phyloP scores from a whole-genome alignment of 2,113 vertebrate genomes.

The Centrocercus urophasianus region DNA sequence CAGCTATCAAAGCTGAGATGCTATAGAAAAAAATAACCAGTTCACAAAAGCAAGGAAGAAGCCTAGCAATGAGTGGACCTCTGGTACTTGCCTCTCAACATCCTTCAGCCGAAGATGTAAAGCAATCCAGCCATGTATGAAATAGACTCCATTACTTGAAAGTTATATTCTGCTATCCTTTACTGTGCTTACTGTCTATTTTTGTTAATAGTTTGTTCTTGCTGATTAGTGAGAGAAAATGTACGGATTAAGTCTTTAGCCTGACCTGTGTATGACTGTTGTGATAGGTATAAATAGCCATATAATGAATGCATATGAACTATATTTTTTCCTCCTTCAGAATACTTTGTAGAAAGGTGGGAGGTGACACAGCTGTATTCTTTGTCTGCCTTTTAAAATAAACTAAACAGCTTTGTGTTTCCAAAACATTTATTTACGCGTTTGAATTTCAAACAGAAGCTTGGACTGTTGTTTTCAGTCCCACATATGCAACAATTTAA shows the following conservation, averaged over 20 bases:
- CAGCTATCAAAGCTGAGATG: background rate
- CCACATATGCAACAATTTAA: background rate
- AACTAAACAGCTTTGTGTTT: background rate
- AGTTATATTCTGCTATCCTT: background rate
- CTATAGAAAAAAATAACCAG: background rate
- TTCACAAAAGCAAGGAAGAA: background rate
- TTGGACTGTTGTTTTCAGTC: background rate
- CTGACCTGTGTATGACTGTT: background rate
- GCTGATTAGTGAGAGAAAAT: background rate
- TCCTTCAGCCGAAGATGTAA: background rate
- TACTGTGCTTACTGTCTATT: background rate
- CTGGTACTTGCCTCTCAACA: background rate
- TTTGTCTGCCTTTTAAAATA: background rate
- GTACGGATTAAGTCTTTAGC: background rate
- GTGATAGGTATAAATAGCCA: background rate
- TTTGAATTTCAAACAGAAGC: background rate
- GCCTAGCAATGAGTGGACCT: accelerated
- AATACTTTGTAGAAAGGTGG: background rate
- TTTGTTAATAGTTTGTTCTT: background rate
- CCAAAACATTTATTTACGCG: background rate
- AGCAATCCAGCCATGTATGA: background rate
- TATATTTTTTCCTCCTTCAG: background rate
- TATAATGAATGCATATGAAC: background rate
- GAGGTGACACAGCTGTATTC: background rate
- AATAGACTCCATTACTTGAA: background rate